Conservation (phyloP, 2,888 invertebrate species). For the Diplazon laetatorius region DNA sequence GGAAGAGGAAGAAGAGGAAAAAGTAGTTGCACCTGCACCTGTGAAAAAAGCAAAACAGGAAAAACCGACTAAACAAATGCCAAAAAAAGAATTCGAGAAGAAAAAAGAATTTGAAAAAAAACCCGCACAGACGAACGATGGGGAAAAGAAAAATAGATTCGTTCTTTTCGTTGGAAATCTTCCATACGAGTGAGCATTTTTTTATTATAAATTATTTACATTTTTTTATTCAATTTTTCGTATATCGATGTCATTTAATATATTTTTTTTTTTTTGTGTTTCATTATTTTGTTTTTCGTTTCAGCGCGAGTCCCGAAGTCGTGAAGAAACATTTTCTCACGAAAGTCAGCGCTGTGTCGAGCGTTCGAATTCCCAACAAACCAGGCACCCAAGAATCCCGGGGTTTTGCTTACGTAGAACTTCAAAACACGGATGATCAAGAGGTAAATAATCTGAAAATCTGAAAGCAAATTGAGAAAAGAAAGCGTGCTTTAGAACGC, state of each 20-base stretch:
- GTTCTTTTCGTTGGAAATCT: constrained; percentile 83
- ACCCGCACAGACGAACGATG: constrained; percentile 28
- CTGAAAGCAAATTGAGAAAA: not conserved
- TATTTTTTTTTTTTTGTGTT: constrained; percentile 24
- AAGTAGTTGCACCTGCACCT: constrained; percentile 18
- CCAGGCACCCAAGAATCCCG: constrained; percentile 76
- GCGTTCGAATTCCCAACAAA: constrained; percentile 80
- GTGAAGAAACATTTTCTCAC: constrained; percentile 82
- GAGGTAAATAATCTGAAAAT: constrained; percentile 78
- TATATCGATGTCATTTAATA: not conserved
- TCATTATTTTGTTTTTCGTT: constrained; percentile 9
- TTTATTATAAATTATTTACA: not conserved
- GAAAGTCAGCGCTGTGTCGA: constrained; percentile 79
- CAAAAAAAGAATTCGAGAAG: constrained; percentile 28
- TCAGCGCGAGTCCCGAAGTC: constrained; percentile 78
- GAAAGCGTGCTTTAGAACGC: no score
- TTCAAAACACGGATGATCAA: constrained; percentile 80
- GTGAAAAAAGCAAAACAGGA: constrained; percentile 27
- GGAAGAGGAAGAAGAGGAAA: constrained; percentile 36
- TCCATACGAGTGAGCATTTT: constrained; percentile 78
- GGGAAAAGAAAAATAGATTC: constrained; percentile 76
- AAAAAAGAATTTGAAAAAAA: constrained; percentile 39
- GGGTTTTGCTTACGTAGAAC: constrained; percentile 83
- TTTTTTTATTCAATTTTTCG: not conserved
- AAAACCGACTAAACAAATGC: no score